Percentiles rank a stretch among this genome's conserved stretches.
phyloP scores from a whole-genome alignment of 2,888 invertebrate genomes.

The Baccha elongata region DNA sequence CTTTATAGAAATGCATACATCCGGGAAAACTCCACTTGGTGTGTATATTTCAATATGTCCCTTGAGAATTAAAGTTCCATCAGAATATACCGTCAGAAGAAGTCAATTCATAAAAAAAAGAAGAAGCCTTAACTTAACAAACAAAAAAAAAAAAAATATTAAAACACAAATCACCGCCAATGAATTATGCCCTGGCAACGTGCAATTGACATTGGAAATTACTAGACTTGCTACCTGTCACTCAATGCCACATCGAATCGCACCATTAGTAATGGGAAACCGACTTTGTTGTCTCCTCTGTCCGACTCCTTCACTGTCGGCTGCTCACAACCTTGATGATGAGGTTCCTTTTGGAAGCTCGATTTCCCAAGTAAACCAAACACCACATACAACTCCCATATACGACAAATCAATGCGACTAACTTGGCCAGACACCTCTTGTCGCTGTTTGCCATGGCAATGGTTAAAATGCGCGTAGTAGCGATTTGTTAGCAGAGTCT shows the following conservation, averaged over 20 bases:
- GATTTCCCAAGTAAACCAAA: constrained; percentile 1
- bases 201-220: constrained; percentile 71
- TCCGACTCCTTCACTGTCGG: not conserved
- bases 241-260: constrained; percentile 72
- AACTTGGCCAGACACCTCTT: constrained; percentile 61
- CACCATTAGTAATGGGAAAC: constrained; percentile 73
- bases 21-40: not conserved
- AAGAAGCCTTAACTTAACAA: not conserved
- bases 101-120: constrained; percentile 7
- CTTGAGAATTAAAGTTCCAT: constrained; percentile 23
- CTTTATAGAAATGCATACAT: no score
- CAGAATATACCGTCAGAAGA: not conserved
- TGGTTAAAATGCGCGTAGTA: constrained; percentile 44
- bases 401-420: constrained; percentile 51
- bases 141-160: constrained; percentile 9
- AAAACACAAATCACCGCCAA: constrained; percentile 65
- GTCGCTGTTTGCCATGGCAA: constrained; percentile 25
- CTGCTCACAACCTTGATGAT: constrained; percentile 1
- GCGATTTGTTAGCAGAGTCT: constrained; percentile 51
- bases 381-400: constrained; percentile 45
- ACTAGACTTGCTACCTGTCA: constrained; percentile 72
- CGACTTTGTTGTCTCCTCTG: constrained; percentile 27
- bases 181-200: constrained; percentile 69
- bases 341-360: constrained; percentile 24
- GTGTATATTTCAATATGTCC: constrained; percentile 34